These are phyloP conservation scores for Heteronetta atricapilla DNA, from an alignment of 2,113 vertebrate species.

Conservation along the genomic window DNA sequence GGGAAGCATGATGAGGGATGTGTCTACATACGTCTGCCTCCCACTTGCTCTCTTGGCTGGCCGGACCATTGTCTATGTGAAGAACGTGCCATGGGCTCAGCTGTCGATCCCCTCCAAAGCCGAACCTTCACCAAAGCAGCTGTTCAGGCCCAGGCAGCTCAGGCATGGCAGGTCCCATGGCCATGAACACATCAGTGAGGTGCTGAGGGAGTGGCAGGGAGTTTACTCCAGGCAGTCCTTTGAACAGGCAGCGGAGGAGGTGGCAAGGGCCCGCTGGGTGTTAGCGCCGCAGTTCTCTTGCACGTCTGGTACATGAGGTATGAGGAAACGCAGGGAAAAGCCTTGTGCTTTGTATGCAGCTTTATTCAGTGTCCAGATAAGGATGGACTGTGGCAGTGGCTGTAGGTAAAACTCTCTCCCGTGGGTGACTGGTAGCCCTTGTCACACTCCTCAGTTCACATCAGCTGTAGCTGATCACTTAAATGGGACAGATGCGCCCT, in stretches of 20 bases:
- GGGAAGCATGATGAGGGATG: neutral
- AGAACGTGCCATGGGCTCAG: neutral
- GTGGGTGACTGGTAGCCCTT: neutral
- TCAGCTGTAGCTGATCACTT: neutral
- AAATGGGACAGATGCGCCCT: neutral
- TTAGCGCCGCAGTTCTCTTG: accelerated
- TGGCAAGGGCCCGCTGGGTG: neutral
- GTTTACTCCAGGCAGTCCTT: neutral
- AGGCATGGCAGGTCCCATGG: neutral
- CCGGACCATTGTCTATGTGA: neutral
- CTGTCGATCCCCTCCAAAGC: neutral
- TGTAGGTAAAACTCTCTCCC: neutral
- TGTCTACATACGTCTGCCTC: accelerated
- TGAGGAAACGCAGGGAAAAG: neutral
- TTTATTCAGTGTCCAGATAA: neutral
- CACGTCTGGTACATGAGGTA: neutral
- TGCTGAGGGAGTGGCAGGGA: neutral
- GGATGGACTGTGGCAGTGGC: neutral
- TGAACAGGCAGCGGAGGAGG: neutral
- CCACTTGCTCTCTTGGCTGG: neutral
- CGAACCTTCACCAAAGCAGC: neutral
- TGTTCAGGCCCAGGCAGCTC: neutral
- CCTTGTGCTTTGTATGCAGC: neutral
- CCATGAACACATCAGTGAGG: accelerated
- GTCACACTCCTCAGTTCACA: neutral